These are phyloP conservation scores for Cynocephalus volans DNA, from an alignment of 2,113 vertebrate species.

Conservation along the genomic window DNA sequence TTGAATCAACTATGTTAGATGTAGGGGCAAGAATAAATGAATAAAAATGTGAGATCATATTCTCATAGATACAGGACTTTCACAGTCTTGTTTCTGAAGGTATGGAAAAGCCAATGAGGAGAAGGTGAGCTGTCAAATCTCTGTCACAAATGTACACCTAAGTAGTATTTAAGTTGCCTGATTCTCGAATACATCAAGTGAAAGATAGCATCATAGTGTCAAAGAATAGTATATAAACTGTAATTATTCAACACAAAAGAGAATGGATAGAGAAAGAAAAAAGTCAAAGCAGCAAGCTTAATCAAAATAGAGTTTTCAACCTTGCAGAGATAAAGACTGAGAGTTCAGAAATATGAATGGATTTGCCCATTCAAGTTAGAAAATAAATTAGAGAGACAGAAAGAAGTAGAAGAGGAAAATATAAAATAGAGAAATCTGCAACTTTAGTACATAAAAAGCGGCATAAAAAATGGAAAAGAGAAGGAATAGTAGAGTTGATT, in stretches of 20 bases:
- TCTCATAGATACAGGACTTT: slow-evolving; percentile 12
- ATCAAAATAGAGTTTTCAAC: slow-evolving; percentile 1
- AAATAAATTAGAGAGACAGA: background rate
- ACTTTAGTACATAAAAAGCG: background rate
- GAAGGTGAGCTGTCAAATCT: slow-evolving; percentile 48
- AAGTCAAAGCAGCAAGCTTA: slow-evolving; percentile 18
- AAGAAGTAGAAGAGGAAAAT: background rate
- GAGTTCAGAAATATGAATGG: background rate
- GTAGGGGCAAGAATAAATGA: slow-evolving; percentile 67
- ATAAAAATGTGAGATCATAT: slow-evolving; percentile 67
- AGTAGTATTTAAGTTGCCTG: slow-evolving; percentile 54
- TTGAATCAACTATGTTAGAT: slow-evolving; percentile 71
- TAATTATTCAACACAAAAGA: slow-evolving; percentile 33
- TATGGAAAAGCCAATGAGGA: slow-evolving; percentile 53
- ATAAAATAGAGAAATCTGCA: background rate
- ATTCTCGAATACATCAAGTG: slow-evolving; percentile 49
- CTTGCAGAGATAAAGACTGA: background rate
- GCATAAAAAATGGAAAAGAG: background rate
- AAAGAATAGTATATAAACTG: background rate
- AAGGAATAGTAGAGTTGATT: background rate
- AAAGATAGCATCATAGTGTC: slow-evolving; percentile 1
- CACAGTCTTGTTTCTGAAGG: background rate
- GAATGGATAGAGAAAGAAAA: background rate
- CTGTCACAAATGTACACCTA: slow-evolving; percentile 55
- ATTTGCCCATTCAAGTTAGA: background rate